Percentiles rank a stretch among this genome's conserved stretches.
Conservation (phyloP, 2,797 vertebrate species). For the Sebastes oblongus region DNA sequence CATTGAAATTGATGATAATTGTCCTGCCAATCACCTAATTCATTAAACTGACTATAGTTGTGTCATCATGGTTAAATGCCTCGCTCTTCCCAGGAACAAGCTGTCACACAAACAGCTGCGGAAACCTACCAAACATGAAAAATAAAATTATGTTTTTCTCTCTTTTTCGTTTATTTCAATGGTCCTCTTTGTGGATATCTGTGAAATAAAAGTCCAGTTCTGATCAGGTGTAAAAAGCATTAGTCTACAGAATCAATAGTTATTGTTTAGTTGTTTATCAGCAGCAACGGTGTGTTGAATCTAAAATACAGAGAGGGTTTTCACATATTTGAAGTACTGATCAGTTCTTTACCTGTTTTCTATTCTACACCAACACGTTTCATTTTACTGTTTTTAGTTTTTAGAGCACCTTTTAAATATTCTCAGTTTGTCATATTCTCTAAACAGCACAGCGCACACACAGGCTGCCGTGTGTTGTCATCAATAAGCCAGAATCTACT, state of each 20-base stretch:
- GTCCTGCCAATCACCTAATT: background rate
- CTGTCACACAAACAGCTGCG: background rate
- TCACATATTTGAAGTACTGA: background rate
- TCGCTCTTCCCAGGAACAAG: background rate
- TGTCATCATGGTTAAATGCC: background rate
- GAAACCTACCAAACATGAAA: background rate
- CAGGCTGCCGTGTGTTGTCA: background rate
- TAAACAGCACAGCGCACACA: background rate
- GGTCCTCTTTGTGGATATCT: background rate
- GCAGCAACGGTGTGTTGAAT: background rate
- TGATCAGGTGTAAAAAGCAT: background rate
- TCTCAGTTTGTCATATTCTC: background rate
- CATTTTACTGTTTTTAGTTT: background rate
- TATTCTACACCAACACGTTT: background rate
- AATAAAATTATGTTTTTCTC: background rate
- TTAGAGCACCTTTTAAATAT: slow-evolving; percentile 19
- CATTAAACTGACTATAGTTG: background rate
- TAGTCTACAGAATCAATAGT: slow-evolving; percentile 10
- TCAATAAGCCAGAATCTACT: slow-evolving; percentile 4
- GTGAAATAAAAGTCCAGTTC: background rate
- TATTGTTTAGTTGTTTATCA: slow-evolving; percentile 2
- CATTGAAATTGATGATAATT: background rate
- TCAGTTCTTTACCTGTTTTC: background rate
- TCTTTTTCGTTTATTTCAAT: background rate
- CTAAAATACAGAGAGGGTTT: background rate